Evolutionary conservation across 2,888 invertebrate genomes (phyloP), one percentile per base, ranked within the genome.

Genomic region (Tryphoninae sp.): DNA sequence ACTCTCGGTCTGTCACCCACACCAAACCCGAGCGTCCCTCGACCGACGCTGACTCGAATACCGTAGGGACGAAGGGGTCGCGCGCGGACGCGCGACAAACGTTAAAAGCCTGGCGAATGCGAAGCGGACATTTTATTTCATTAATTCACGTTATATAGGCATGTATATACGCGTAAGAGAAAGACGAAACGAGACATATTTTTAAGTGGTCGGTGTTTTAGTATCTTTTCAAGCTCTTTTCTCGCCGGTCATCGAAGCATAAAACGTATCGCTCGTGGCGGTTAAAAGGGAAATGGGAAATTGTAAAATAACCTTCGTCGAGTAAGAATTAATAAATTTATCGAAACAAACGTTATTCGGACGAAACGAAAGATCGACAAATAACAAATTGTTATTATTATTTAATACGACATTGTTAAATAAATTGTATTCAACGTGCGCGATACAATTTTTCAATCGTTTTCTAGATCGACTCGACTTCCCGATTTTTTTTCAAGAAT

Each of bases 121-220:
- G 77, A 75, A 45, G 79, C 58, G 74, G 67, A 74, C 78, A 79
- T 84, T 84, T 84, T 83, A 84, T 84, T 84, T 83, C 79, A 84
- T 84, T 84, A 84, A 83, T 84, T 84, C 77, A 79, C 79, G 79
- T 76, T 77, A 49, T 65, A 64, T 16, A 59, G 0, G 16, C 9
- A 40, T 22, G 40, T 59, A 45, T 16, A 23, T 53, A n/a, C 4
- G 13, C 16, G 33, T 4, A 3, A 64, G 62, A 65, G 26, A 58
- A 23, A 11, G 22, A 42, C 33, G 51, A 53, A 33, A 72, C 55
- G 23, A 58, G 33, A 33, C 33, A 33, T 58, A 64, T 58, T 65
- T 74, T 75, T 75, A 59, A 76, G 68, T 76, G 68, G 67, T 76
- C 76, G 40, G 26, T 68, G 61, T 68, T 61, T 74, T 16, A 53